Evolutionary conservation across 2,797 vertebrate species (phyloP).

Genomic region (Dicrostonyx torquatus): DNA sequence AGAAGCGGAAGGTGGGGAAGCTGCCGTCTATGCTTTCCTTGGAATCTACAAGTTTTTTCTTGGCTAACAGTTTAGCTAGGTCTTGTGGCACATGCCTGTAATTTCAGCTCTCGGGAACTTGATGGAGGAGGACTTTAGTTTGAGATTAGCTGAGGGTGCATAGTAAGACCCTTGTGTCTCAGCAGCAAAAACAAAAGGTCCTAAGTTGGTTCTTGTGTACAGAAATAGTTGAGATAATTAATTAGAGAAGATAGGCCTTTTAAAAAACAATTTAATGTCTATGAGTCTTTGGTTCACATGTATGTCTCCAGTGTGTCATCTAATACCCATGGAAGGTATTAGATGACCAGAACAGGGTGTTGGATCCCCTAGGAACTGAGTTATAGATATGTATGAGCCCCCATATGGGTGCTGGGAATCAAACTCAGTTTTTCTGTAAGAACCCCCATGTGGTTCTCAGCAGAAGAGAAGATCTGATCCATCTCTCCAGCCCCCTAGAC

Average conservation of each 20-base stretch:
- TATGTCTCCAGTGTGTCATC: not conserved
- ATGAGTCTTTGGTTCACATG: not conserved
- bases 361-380: not conserved
- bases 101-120: not conserved
- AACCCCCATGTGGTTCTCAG: not conserved
- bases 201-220: not conserved
- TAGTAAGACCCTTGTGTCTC: not conserved
- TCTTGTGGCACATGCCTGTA: not conserved
- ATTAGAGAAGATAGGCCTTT: not conserved
- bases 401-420: not conserved
- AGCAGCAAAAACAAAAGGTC: not conserved
- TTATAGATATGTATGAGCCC: not conserved
- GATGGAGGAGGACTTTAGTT: not conserved
- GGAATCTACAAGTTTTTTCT: conserved; percentile 28
- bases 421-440: not conserved
- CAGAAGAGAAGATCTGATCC: no score
- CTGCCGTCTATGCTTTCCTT: not conserved
- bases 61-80: not conserved
- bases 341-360: not conserved
- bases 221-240: conserved; percentile 15
- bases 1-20: not conserved
- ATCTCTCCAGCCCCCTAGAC: not conserved
- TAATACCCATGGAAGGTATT: not conserved
- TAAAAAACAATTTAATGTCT: not conserved
- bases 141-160: not conserved